These are phyloP conservation scores for Volucella inflata DNA, from an alignment of 2,888 invertebrate species.

Conservation along the genomic window DNA sequence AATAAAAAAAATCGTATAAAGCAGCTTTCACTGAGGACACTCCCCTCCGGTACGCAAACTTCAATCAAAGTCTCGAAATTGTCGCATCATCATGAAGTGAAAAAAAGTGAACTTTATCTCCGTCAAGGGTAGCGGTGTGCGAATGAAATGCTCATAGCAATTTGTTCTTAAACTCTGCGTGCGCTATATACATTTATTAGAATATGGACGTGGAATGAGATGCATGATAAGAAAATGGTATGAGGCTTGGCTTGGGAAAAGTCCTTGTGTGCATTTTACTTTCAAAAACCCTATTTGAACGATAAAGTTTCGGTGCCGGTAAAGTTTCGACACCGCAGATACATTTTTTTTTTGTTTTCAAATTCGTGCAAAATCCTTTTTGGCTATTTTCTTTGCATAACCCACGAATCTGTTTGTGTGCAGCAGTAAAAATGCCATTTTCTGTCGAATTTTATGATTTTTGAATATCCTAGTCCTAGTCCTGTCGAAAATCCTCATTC, in stretches of 20 bases:
- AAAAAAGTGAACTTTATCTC: conserved; percentile 44
- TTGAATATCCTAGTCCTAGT: conserved; percentile 29
- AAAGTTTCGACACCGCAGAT: conserved; percentile 47
- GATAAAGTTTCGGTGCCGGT: conserved; percentile 34
- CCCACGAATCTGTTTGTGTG: conserved; percentile 7
- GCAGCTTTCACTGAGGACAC: background rate
- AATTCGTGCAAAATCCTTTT: conserved; percentile 11
- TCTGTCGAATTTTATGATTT: conserved; percentile 47
- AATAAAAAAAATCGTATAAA: conserved; percentile 11
- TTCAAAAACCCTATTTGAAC: conserved; percentile 13
- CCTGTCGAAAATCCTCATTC: background rate
- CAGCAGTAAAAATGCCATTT: conserved; percentile 8
- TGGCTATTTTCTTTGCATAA: conserved; percentile 23
- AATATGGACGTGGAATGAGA: conserved; percentile 4
- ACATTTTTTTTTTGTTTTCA: background rate
- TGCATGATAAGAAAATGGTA: conserved; percentile 43
- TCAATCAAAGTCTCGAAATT: conserved; percentile 57
- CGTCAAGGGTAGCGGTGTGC: conserved; percentile 20
- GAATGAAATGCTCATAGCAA: conserved; percentile 42
- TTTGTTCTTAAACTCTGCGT: conserved; percentile 32
- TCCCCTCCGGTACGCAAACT: conserved; percentile 5
- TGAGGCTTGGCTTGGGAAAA: conserved; percentile 1
- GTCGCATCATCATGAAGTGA: conserved; percentile 45
- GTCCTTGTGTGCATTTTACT: conserved; percentile 25
- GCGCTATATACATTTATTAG: background rate